Evolutionary conservation across 2,888 invertebrate species (phyloP), one percentile per base, ranked within the genome.

Genomic region (Macroteleia sp.): DNA sequence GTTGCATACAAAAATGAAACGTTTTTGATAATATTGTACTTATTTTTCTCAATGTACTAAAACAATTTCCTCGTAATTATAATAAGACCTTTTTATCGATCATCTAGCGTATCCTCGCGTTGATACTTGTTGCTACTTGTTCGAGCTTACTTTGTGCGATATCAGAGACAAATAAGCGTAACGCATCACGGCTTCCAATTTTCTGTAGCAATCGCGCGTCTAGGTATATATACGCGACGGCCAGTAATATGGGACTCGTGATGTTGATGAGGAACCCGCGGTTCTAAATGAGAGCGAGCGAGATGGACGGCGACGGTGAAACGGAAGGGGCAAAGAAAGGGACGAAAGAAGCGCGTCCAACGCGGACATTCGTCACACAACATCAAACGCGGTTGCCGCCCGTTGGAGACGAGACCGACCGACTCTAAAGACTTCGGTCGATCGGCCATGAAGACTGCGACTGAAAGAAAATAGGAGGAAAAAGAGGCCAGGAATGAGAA

Each of bases 311-410:
- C 61, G 42, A 57, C 70, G 56, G 34, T 67, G 64, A 75, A 50
- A 52, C 57, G 48, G 41, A 71, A 41, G 56, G 76, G 48, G 50
- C 50, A 57, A 67, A 80, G 81, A 59, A 67, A 71, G 74, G 74
- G 77, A 78, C 69, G 85, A 85, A 85, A 86, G 86, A 86, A 87
- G 90, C 90, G 90, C 90, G 87, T 89, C 89, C 87, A 90, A 90
- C 89, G 87, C 87, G 90, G 89, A 90, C 90, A 90, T 90, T 90
- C 90, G 90, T 90, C 90, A 90, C 90, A 90, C 89, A 89, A 90
- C 90, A 90, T 90, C 90, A 90, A 90, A 90, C 88, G 90, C 88
- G 87, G 86, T 83, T 88, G 90, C 90, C 90, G 90, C 87, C 87
- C 85, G 88, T 86, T 86, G 86, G 86, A 83, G 86, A 87, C 85